Percentiles rank a stretch among this genome's conserved stretches.
Evolutionary conservation across 2,888 invertebrate genomes (phyloP).

Genomic region (Heliconius sara): DNA sequence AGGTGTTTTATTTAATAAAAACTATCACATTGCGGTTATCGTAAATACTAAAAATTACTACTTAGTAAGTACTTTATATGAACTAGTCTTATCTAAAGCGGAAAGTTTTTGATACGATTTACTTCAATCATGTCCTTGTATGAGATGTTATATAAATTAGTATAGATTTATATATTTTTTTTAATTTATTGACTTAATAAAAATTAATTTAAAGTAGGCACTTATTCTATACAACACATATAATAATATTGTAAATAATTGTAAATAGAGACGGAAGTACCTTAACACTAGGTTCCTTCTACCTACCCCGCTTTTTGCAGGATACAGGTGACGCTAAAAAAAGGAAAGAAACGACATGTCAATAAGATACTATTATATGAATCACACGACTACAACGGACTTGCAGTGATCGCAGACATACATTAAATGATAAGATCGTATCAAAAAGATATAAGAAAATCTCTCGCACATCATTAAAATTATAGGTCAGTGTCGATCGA

Average conservation of each 20-base stretch:
- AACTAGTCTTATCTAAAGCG: neutral
- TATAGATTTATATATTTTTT: no score
- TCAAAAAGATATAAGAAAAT: slow-evolving; percentile 9
- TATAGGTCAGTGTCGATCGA: slow-evolving; percentile 40
- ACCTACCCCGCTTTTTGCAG: no score
- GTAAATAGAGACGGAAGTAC: no score
- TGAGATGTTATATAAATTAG: no score
- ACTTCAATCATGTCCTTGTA: neutral
- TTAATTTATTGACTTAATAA: no score
- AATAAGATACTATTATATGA: neutral
- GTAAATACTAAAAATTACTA: neutral
- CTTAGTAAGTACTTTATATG: neutral
- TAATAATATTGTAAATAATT: no score
- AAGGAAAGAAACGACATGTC: neutral
- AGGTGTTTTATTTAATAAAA: neutral
- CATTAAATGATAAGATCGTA: slow-evolving; percentile 21
- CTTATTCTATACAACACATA: no score
- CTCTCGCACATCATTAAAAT: slow-evolving; percentile 20
- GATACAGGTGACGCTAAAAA: neutral
- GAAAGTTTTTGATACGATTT: neutral
- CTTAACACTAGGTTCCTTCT: no score
- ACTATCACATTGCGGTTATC: neutral
- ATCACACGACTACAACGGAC: neutral
- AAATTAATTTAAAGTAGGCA: no score
- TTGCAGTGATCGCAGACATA: slow-evolving; percentile 3